These are phyloP conservation scores for Myzus persicae DNA, from an alignment of 1,140 invertebrate species.

Conservation along the genomic window DNA sequence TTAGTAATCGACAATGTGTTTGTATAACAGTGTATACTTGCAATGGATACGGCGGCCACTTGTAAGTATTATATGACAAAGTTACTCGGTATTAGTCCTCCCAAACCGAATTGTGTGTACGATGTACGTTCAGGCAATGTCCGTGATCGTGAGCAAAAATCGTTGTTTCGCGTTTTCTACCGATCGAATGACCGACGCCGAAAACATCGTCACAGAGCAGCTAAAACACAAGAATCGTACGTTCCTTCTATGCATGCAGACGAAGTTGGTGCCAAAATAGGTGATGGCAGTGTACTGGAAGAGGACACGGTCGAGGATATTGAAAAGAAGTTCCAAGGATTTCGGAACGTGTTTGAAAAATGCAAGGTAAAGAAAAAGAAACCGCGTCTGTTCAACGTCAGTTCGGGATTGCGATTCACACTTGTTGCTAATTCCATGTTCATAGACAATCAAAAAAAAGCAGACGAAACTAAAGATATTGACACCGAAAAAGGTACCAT, in stretches of 20 bases:
- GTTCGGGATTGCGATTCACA: conserved; percentile 42
- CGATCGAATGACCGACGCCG: background rate
- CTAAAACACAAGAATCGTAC: background rate
- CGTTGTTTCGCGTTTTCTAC: conserved; percentile 49
- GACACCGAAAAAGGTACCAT: background rate
- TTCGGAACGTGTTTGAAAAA: conserved; percentile 54
- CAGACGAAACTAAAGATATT: background rate
- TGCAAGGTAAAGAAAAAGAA: conserved; percentile 54
- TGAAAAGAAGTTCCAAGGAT: conserved; percentile 47
- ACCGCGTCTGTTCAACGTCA: conserved; percentile 37
- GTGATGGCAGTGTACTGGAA: background rate
- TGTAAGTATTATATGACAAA: conserved; percentile 56
- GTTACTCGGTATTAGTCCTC: conserved; percentile 6
- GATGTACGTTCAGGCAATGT: conserved; percentile 43
- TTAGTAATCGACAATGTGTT: conserved; percentile 30
- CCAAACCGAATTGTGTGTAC: conserved; percentile 51
- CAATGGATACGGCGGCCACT: conserved; percentile 45
- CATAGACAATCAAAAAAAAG: background rate
- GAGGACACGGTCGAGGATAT: conserved; percentile 49
- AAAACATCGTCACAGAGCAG: background rate
- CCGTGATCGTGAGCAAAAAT: conserved; percentile 33
- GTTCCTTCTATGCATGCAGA: conserved; percentile 11
- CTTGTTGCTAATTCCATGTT: conserved; percentile 48
- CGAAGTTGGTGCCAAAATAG: background rate
- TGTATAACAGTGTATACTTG: background rate